These are phyloP conservation scores for Agrochola macilenta DNA, from an alignment of 2,888 invertebrate species.

Conservation along the genomic window DNA sequence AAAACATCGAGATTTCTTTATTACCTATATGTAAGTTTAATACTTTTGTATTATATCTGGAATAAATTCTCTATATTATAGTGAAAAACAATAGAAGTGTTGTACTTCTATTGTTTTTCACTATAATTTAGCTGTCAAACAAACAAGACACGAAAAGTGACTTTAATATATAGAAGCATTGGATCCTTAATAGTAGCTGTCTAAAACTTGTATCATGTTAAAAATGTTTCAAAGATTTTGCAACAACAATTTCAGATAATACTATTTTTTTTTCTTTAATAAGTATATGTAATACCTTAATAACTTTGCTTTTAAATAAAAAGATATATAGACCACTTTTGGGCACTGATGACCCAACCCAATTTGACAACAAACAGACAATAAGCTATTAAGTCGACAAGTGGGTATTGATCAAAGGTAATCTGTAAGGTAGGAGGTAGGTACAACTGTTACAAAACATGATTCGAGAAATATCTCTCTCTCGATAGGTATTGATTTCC, in stretches of 20 bases:
- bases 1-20: no score
- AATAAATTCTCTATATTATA: no score
- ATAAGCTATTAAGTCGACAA: neutral
- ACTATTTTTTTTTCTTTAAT: neutral
- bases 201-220: no score
- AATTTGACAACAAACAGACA: neutral
- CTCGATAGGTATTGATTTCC: constrained; percentile 35
- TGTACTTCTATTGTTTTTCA: no score
- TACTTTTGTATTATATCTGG: no score
- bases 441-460: constrained; percentile 20
- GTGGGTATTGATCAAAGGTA: neutral
- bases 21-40: no score
- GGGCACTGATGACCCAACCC: neutral
- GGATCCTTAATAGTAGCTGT: neutral
- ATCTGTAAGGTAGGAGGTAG: no score
- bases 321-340: neutral
- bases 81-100: no score
- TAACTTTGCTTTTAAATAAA: neutral
- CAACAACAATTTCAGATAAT: neutral
- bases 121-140: no score
- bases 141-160: no score
- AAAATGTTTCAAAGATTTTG: neutral
- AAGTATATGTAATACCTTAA: neutral
- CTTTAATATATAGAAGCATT: neutral
- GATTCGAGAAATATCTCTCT: constrained; percentile 31